Evolutionary conservation across 1,140 invertebrate species (phyloP), one percentile per base, ranked within the genome.

Genomic region (Drosophila subpulchrella): DNA sequence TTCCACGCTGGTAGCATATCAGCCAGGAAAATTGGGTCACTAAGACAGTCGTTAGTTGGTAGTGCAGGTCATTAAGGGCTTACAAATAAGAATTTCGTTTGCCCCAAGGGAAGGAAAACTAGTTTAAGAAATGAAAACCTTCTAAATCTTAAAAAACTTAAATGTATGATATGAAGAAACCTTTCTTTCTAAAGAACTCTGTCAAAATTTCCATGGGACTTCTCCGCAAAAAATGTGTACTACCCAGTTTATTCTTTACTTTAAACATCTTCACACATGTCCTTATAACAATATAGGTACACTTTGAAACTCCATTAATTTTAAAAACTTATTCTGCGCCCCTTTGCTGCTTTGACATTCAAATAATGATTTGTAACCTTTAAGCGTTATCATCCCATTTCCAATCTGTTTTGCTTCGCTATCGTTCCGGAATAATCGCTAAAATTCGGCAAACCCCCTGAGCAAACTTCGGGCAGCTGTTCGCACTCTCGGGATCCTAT

Each of bases 11-110:
- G 39, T 39, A 56, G 36, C 42, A 12, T 53, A 61, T 68, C 44
- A 56, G 24, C 3, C 30, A 38, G 30, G 44, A 61, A 70, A 83
- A 78, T 66, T 86, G 79, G 83, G 83, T 88, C 83, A 88, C 71
- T 62, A 78, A 72, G 82, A 61, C 77, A 66, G 67, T 58, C 65
- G 51, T 71, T 71, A 71, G 65, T 36, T 32, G 51, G 27, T 39
- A 72, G 66, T 72, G 57, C 27, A 30, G 46, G 53, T 68, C 61
- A 76, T 76, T 77, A 77, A 12, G 42, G 12, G 38, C 30, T 46
- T 73, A 38, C 50, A 73, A 65, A 50, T 51, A 55, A 41, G 20
- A 10, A 17, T 20, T 47, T 34, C 7, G 4, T 13, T n/a, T n/a
- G 11, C 5, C 61, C 51, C 38, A 5, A 57, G 53, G 67, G 44